Evolutionary conservation across 2,888 invertebrate genomes (phyloP), one percentile per base, ranked within the genome.

Genomic region (Eristalis tenax): DNA sequence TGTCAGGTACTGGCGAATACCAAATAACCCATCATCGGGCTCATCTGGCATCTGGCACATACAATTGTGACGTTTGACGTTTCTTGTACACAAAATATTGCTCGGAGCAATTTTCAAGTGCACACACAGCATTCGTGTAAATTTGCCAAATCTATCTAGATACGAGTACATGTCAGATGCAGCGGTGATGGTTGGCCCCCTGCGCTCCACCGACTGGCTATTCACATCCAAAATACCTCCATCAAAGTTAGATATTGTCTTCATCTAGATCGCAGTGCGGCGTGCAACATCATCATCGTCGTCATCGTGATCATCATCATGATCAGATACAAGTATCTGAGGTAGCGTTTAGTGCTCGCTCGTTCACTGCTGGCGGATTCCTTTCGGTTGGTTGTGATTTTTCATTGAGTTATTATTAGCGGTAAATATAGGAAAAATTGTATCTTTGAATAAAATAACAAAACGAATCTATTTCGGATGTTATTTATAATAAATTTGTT

Each of bases 361-460:
- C 18, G 43, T 26, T 68, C 38, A 26, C 22, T 38, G 63, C 56
- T 81, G 59, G 77, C 56, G 66, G 86, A 83, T 82, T 86, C 78
- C 86, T 86, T 78, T 86, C 79, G 68, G 75, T 79, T 75, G 70
- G 78, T 43, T 79, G 76, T 83, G 79, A 87, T 87, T 83, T 83
- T 87, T 87, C 87, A 87, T 87, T 87, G 87, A 83, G 87, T 87
- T 87, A 87, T 87, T 87, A 87, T 87, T 87, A 87, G 87, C 87
- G 83, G 87, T 87, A 83, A 87, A 87, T 87, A 76, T 87, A 87
- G 87, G 79, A 87, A 87, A 86, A 87, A 87, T 83, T 87, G 87
- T 87, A 87, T 87, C 87, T 87, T 79, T 83, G 87, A 87, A 87
- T 87, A 79, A 87, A 87, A 87, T 87, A 87, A 87, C 87, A 87